Percentiles rank a stretch among this genome's conserved stretches.
These are phyloP conservation scores for Guaruba guarouba DNA, from an alignment of 2,113 vertebrate species.

Conservation along the genomic window DNA sequence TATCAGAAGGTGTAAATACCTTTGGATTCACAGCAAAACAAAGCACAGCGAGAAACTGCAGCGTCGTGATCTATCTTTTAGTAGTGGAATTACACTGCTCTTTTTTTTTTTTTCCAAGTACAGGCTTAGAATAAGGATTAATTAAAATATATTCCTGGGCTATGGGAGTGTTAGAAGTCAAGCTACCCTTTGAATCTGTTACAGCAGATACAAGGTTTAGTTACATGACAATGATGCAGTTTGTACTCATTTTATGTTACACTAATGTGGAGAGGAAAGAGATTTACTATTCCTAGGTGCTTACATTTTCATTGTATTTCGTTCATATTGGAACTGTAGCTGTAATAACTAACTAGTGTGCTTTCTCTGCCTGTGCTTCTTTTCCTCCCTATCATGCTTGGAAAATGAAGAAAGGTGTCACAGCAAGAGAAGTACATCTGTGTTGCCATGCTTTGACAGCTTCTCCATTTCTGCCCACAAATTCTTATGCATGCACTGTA, in stretches of 20 bases:
- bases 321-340: background rate
- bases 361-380: background rate
- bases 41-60: background rate
- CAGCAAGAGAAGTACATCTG: background rate
- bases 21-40: background rate
- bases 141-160: background rate
- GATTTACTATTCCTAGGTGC: background rate
- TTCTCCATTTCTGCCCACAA: background rate
- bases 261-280: background rate
- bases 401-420: background rate
- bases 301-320: background rate
- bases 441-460: slow-evolving; percentile 1
- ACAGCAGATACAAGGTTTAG: background rate
- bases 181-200: background rate
- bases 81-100: background rate
- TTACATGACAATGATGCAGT: background rate
- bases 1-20: background rate
- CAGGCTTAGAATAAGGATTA: background rate
- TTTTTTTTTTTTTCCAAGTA: background rate
- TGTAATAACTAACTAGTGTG: background rate
- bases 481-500: background rate
- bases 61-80: background rate
- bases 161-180: background rate
- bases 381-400: background rate
- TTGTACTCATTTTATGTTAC: background rate